A percentile compares a stretch with the other conserved stretches of the same genome.
Evolutionary conservation across 2,797 vertebrate genomes (phyloP).

Genomic region (Petrocephalus sullivani): DNA sequence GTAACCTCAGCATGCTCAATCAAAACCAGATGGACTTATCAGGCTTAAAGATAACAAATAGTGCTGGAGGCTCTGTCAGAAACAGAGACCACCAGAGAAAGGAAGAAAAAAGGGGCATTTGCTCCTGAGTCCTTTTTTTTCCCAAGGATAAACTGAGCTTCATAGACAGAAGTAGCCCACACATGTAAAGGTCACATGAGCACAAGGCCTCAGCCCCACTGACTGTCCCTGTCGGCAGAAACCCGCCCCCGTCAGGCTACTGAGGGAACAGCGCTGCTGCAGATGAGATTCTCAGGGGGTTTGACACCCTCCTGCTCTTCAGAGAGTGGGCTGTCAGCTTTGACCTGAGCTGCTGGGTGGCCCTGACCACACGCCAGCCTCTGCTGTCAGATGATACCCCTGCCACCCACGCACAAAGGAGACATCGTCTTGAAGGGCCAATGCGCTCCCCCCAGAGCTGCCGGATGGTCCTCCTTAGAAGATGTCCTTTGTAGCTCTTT

Average conservation of each 20-base stretch:
- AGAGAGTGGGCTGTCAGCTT: slow-evolving; percentile 65
- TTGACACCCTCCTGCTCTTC: slow-evolving; percentile 13
- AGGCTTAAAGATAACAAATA: slow-evolving; percentile 94
- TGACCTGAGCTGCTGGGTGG: slow-evolving; percentile 76
- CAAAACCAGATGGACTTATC: slow-evolving; percentile 98
- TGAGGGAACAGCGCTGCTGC: neutral
- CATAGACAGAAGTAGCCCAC: slow-evolving; percentile 48
- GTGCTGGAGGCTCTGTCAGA: slow-evolving; percentile 74
- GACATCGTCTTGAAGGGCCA: neutral
- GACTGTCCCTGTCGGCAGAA: neutral
- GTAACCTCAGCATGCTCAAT: slow-evolving; percentile 86
- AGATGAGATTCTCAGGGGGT: neutral
- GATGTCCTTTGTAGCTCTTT: neutral
- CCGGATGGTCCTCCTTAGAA: neutral
- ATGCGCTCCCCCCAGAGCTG: neutral
- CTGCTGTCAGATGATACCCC: slow-evolving; percentile 69
- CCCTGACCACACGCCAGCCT: slow-evolving; percentile 63
- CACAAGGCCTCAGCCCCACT: neutral
- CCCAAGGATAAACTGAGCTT: slow-evolving; percentile 29
- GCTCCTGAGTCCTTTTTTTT: slow-evolving; percentile 32
- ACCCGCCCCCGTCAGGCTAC: neutral
- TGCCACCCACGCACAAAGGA: slow-evolving; percentile 51
- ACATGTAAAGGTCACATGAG: slow-evolving; percentile 33
- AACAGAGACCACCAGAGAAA: slow-evolving; percentile 76
- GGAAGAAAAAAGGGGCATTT: slow-evolving; percentile 50